Evolutionary conservation across 2,113 vertebrate species (phyloP).

Genomic region (Cephalopholis sonnerati): DNA sequence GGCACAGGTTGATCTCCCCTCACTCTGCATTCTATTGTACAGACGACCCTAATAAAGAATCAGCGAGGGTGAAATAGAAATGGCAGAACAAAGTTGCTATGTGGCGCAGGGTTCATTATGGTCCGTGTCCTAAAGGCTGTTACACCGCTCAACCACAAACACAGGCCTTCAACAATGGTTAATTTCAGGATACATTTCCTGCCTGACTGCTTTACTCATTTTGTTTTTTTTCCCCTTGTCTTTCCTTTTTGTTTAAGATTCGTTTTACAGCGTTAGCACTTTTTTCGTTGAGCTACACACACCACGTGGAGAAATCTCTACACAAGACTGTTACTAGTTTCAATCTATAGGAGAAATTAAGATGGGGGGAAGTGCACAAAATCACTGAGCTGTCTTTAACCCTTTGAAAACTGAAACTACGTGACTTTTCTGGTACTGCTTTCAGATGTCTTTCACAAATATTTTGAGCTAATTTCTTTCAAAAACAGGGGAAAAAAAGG

Average conservation of each 20-base stretch:
- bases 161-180: conserved; percentile 44
- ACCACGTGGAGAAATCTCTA: background rate
- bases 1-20: conserved; percentile 53
- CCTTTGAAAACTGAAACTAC: too few species aligned
- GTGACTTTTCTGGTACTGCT: too few species aligned
- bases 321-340: background rate
- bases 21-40: conserved; percentile 35
- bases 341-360: background rate
- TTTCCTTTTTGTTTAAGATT: conserved; percentile 12
- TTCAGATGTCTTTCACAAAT: too few species aligned
- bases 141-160: conserved; percentile 40
- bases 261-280: conserved; percentile 1
- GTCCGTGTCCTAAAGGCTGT: conserved; percentile 36
- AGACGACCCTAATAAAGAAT: conserved; percentile 66
- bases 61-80: conserved; percentile 64
- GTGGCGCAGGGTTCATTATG: conserved; percentile 48
- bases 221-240: background rate
- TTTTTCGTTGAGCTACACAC: background rate
- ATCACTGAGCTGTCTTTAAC: background rate
- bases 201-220: conserved; percentile 48
- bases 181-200: conserved; percentile 49
- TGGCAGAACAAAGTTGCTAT: conserved; percentile 40
- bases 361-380: background rate
- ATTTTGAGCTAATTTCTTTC: too few species aligned
- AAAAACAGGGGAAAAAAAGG: too few species aligned